A percentile compares a stretch with the other conserved stretches of the same genome.
phyloP scores from a whole-genome alignment of 2,113 vertebrate genomes.

The Pyxicephalus adspersus region DNA sequence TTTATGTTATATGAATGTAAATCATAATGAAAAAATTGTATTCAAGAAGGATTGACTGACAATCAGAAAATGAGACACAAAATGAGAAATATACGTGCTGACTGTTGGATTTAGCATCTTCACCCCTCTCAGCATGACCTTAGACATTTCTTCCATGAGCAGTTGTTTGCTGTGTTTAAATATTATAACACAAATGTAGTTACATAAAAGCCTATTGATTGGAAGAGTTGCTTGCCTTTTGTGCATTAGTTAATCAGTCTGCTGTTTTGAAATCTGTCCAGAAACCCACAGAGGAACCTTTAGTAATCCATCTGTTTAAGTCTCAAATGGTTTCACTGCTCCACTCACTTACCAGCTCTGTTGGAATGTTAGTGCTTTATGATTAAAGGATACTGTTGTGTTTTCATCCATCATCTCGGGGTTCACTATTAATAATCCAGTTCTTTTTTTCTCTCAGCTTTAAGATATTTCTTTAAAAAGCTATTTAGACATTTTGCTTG shows the following conservation, averaged over 20 bases:
- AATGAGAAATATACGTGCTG: not conserved
- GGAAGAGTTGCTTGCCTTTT: constrained; percentile 68
- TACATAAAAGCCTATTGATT: constrained; percentile 69
- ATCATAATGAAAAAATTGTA: too few species aligned
- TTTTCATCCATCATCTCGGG: constrained; percentile 69
- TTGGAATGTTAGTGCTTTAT: constrained; percentile 69
- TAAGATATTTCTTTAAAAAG: constrained; percentile 49
- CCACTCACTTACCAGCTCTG: constrained; percentile 64
- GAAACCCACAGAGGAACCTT: constrained; percentile 68
- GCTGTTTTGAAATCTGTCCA: constrained; percentile 70
- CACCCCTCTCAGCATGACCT: constrained; percentile 57
- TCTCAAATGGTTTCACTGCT: constrained; percentile 70
- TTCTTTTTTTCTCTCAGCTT: constrained; percentile 30
- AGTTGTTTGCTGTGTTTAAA: constrained; percentile 64
- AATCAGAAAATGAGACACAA: not conserved
- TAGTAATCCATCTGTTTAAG: constrained; percentile 71
- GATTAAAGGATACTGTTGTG: constrained; percentile 71
- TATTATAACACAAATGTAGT: constrained; percentile 68
- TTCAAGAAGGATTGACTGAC: too few species aligned
- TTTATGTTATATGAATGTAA: too few species aligned
- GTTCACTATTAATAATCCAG: constrained; percentile 68
- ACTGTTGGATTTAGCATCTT: not conserved
- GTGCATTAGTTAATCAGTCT: constrained; percentile 71
- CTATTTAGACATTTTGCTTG: constrained; percentile 56
- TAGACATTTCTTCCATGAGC: constrained; percentile 60